Conservation (phyloP, 2,113 vertebrate species). For the Alligator sinensis region DNA sequence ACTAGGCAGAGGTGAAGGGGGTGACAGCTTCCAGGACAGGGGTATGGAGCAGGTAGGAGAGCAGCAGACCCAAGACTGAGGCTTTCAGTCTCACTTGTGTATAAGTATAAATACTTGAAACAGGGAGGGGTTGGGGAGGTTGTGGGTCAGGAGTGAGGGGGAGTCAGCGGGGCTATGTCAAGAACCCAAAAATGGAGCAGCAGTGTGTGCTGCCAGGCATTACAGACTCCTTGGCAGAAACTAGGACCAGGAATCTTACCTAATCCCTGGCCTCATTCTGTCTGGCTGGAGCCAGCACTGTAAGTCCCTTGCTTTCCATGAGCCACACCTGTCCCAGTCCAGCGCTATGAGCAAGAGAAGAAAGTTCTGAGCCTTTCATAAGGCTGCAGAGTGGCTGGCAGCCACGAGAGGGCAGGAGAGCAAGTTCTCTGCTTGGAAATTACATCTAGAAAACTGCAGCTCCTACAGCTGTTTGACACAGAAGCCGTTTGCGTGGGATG, state of each 20-base stretch:
- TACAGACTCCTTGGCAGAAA: background rate
- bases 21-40: background rate
- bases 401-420: slow-evolving; percentile 73
- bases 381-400: slow-evolving; percentile 1
- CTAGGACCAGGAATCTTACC: background rate
- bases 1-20: background rate
- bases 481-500: background rate
- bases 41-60: background rate
- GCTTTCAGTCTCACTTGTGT: background rate
- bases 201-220: rapidly evolving
- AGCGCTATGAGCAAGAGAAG: background rate
- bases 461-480: background rate
- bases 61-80: background rate
- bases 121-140: background rate
- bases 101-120: background rate
- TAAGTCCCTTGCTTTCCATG: background rate
- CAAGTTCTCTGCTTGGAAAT: background rate
- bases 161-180: background rate
- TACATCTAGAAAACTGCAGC: background rate
- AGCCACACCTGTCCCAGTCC: background rate
- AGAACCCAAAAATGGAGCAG: background rate
- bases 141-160: background rate
- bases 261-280: background rate
- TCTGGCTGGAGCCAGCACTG: rapidly evolving
- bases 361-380: background rate